Percentiles rank a stretch among this genome's conserved stretches.
These are phyloP conservation scores for Drosophila recens DNA, from an alignment of 2,888 invertebrate species.

Conservation along the genomic window DNA sequence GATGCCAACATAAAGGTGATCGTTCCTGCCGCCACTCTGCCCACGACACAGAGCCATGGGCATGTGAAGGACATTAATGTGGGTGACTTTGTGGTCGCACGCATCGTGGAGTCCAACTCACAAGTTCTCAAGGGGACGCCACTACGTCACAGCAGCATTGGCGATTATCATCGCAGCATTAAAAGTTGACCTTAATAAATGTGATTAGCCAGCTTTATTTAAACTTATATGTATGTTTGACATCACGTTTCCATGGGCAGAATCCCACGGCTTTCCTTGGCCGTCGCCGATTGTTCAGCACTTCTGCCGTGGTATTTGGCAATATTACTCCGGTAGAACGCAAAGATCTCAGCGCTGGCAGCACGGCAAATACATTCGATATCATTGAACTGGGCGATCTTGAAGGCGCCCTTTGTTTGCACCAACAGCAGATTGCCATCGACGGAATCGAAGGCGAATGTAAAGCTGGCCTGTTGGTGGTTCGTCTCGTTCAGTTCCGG, in stretches of 20 bases:
- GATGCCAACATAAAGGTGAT: slow-evolving; percentile 94
- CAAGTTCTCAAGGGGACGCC: slow-evolving; percentile 91
- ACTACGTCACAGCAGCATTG: slow-evolving; percentile 86
- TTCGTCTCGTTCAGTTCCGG: slow-evolving; percentile 87
- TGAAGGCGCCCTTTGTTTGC: slow-evolving; percentile 90
- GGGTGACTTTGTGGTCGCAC: slow-evolving; percentile 94
- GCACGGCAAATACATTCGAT: slow-evolving; percentile 88
- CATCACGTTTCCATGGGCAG: slow-evolving; percentile 62
- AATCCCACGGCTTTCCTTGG: slow-evolving; percentile 11
- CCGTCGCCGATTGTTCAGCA: slow-evolving; percentile 16
- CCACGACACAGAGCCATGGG: slow-evolving; percentile 41
- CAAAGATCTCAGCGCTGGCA: slow-evolving; percentile 89
- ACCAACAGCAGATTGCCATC: slow-evolving; percentile 87
- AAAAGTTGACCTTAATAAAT: slow-evolving; percentile 35
- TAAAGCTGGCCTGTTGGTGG: slow-evolving; percentile 88
- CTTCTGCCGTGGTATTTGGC: slow-evolving; percentile 71
- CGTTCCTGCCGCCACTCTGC: slow-evolving; percentile 87
- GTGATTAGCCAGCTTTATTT: slow-evolving; percentile 44
- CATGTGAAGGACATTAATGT: slow-evolving; percentile 85
- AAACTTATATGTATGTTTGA: slow-evolving; percentile 38
- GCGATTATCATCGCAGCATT: slow-evolving; percentile 45
- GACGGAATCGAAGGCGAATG: slow-evolving; percentile 91
- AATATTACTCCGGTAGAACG: slow-evolving; percentile 88
- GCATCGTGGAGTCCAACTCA: slow-evolving; percentile 89
- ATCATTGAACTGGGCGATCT: slow-evolving; percentile 88